Base-by-base conservation (phyloP, 2,888 invertebrate genomes). In the Boloria euphrosyne region DNA sequence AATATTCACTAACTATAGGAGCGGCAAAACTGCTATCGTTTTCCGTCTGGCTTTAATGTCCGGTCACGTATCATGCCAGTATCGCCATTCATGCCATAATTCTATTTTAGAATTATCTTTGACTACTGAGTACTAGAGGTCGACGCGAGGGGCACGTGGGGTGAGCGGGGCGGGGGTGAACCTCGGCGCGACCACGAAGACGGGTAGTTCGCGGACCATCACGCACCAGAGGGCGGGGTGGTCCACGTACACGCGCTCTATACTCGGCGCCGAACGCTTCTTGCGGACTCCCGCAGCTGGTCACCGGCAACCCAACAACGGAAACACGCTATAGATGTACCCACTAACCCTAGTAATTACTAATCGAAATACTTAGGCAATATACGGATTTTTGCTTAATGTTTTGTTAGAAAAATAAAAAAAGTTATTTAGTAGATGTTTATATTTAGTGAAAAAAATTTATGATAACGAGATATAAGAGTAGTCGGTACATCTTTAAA, bases 141-240 rank as follows among this genome's bases (percentile, higher is more conserved):
- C 89, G 71, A 81, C 50, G 68, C 69, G 70, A 31, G 68, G 51
- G 16, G 65, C 50, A 60, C 65, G 66, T 53, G 43, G 53, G 62
- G 65, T 18, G 60, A 46, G 47, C 61, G 64, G 69, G 65, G 54
- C 52, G 53, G 65, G 60, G 50, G 71, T 6, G 62, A 63, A 82
- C 58, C 70, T 76, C 49, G 84, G 83, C 66, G 78, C 62, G 59
- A 80, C 70, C 60, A 73, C 71, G 68, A 78, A 31, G 16, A 69
- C 54, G 57, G 66, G 65, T 70, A 57, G 76, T 78, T 14, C 73
- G 69, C 47, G 59, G 78, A 68, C 71, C 62, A 79, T 49, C 67
- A 86, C 71, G 76, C 81, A 79, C 84, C 85, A 89, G 63, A 89
- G 80, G 74, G 89, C 85, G 62, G 85, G 84, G 64, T 87, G 84